Evolutionary conservation across 2,797 vertebrate species (phyloP), one percentile per base, ranked within the genome.

Genomic region (Enteromius mattozi): DNA sequence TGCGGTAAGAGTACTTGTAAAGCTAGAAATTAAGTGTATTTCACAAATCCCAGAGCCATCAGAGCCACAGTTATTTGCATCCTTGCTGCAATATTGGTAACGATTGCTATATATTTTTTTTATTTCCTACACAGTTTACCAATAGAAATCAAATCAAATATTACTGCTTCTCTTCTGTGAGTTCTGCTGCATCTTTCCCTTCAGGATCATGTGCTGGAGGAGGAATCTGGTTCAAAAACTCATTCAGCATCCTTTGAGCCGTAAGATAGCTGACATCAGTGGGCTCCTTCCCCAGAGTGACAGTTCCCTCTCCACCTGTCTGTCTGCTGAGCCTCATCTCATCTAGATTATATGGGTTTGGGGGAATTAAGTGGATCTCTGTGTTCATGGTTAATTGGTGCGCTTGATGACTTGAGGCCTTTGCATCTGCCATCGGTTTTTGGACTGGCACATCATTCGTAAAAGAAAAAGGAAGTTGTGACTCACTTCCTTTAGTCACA

Each of bases 191-290:
- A 89, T 81, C 61, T 86, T 83, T 85, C 86, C 74, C 86, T 88
- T 42, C 85, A 84, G 33, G 27, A 19, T 54, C 84, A 81, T 90
- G 88, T 37, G 69, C 86, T 69, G 89, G 91, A 40, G 87, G 40
- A 74, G 90, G 89, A 91, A 95, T 93, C 87, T 94, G 93, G 74
- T 91, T 91, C 83, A 94, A 86, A 86, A 95, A 94, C 85, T 94
- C 92, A 89, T 95, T 91, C 81, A 95, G 90, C 86, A 94, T 93
- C 87, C 90, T 92, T 86, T 95, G 93, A 51, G 95, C 93, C 37
- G 92, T 90, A 85, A 89, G 19, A 65, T 93, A 92, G 71, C 87
- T 94, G 88, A 92, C 89, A 74, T 91, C 88, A 71, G 84, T 63
- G 47, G 9, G 86, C 84, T 78, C 65, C 72, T 40, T 89, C 81